Percentiles rank a stretch among this genome's conserved stretches.
These are phyloP conservation scores for Galeopsomyia nigrocyanea DNA, from an alignment of 2,888 invertebrate genomes.

Conservation along the genomic window DNA sequence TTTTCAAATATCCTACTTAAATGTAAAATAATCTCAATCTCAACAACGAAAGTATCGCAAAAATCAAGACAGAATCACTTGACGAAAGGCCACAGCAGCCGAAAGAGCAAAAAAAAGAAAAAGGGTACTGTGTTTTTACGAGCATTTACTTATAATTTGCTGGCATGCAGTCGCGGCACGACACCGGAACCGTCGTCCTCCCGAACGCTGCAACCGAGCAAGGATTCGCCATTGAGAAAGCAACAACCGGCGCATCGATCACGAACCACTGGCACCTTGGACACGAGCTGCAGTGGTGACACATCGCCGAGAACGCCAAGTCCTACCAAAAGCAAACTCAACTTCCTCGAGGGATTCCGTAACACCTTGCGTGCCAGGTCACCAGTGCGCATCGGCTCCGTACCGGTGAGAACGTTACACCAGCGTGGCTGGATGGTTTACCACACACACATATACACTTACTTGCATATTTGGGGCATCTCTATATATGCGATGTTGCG, in stretches of 20 bases:
- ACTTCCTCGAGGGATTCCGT: conserved; percentile 75
- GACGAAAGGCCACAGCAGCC: conserved; percentile 14
- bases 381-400: conserved; percentile 64
- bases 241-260: conserved; percentile 58
- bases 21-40: not conserved
- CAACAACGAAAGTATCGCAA: not conserved
- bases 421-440: not conserved
- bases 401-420: conserved; percentile 61
- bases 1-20: no score
- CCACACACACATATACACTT: conserved; percentile 9
- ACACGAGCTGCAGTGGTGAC: conserved; percentile 38
- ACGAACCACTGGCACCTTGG: conserved; percentile 56
- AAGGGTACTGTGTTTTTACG: conserved; percentile 60
- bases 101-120: not conserved
- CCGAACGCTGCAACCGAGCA: conserved; percentile 51
- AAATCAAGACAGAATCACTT: conserved; percentile 38
- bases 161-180: conserved; percentile 63
- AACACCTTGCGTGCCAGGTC: conserved; percentile 72
- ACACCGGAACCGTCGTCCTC: conserved; percentile 58
- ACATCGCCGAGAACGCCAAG: conserved; percentile 63
- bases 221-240: conserved; percentile 52
- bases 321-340: conserved; percentile 69
- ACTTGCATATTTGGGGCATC: no score
- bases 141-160: conserved; percentile 65
- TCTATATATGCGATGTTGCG: conserved; percentile 5